phyloP scores from a whole-genome alignment of 2,113 vertebrate species.

The Megatriorchis doriae region DNA sequence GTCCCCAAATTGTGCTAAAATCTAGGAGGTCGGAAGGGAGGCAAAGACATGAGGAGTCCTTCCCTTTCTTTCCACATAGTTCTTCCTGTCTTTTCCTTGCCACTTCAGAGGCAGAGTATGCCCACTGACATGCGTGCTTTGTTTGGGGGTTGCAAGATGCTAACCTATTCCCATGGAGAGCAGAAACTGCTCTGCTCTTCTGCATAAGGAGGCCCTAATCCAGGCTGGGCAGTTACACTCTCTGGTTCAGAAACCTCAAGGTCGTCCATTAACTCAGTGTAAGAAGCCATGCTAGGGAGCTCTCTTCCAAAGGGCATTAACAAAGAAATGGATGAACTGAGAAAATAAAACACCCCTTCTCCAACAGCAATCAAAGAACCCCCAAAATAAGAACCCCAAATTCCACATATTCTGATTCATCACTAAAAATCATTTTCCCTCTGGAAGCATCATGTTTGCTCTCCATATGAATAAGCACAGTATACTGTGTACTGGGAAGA shows the following conservation, averaged over 20 bases:
- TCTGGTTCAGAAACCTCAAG: not conserved
- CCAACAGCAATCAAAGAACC: not conserved
- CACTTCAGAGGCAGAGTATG: not conserved
- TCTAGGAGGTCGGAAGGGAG: not conserved
- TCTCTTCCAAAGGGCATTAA: not conserved
- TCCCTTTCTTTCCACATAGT: not conserved
- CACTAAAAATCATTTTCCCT: not conserved
- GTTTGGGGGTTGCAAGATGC: not conserved
- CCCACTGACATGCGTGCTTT: accelerated
- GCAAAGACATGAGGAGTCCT: not conserved
- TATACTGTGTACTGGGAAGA: not conserved
- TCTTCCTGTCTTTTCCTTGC: not conserved
- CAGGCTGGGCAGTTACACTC: not conserved
- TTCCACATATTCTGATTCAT: not conserved
- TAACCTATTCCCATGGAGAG: not conserved
- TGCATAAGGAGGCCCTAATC: not conserved
- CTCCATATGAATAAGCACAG: not conserved
- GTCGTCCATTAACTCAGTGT: not conserved
- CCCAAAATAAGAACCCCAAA: not conserved
- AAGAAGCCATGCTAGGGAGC: not conserved
- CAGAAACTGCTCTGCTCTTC: not conserved
- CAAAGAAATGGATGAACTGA: not conserved
- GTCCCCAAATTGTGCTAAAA: not conserved
- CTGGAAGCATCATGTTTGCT: not conserved
- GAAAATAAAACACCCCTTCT: not conserved